Percentiles rank a stretch among this genome's conserved stretches.
phyloP scores from a whole-genome alignment of 2,797 vertebrate species.

The Phyllotis vaccarum region DNA sequence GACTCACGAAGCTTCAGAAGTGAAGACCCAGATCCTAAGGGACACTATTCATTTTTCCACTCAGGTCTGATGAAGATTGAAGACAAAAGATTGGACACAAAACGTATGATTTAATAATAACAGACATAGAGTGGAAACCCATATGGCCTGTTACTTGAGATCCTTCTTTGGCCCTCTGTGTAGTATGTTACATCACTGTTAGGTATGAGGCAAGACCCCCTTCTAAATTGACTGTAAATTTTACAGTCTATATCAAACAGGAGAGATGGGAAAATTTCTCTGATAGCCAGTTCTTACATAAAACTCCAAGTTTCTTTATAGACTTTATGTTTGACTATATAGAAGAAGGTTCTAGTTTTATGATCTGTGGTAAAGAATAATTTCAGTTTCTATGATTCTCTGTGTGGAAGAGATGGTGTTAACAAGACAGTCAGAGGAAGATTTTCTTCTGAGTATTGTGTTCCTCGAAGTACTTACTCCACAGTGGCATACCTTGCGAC shows the following conservation, averaged over 20 bases:
- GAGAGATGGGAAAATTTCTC: background rate
- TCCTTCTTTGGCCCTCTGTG: background rate
- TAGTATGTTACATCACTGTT: background rate
- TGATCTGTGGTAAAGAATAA: background rate
- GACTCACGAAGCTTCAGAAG: background rate
- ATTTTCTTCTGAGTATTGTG: background rate
- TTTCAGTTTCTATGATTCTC: background rate
- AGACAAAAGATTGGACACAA: background rate
- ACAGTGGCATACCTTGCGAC: background rate
- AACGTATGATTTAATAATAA: background rate
- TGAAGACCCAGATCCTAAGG: background rate
- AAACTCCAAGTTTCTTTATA: background rate
- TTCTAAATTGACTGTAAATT: background rate
- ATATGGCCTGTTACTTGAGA: background rate
- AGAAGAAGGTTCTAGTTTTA: background rate
- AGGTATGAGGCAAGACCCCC: background rate
- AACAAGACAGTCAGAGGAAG: background rate
- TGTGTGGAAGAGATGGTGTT: background rate
- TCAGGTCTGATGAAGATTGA: background rate
- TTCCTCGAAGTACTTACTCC: background rate
- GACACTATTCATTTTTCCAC: background rate
- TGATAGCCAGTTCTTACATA: background rate
- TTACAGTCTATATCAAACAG: background rate
- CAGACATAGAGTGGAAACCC: background rate
- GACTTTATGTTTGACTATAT: background rate